Conservation (phyloP, 2,113 vertebrate genomes). For the Callorhinus ursinus region DNA sequence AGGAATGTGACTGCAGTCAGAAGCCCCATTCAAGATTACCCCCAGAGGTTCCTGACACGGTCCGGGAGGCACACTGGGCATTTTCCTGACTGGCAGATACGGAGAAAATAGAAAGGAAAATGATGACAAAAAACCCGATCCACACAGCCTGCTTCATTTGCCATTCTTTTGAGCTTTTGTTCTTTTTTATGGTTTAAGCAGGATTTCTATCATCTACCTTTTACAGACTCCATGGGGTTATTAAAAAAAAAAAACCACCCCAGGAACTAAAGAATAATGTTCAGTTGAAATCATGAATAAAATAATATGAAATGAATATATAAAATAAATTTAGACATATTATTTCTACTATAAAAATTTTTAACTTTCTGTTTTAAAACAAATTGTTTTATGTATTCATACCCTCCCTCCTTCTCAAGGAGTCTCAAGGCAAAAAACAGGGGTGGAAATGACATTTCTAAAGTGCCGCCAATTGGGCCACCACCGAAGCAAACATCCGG, state of each 20-base stretch:
- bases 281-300: neutral
- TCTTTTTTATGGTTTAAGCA: neutral
- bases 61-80: fast-evolving
- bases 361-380: neutral
- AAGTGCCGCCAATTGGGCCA: fast-evolving
- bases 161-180: fast-evolving
- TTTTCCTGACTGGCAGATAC: neutral
- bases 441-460: neutral
- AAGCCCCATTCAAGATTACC: neutral
- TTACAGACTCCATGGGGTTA: too few species aligned
- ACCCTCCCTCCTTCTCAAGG: neutral
- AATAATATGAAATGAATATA: neutral
- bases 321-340: neutral
- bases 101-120: neutral
- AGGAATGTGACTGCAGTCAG: fast-evolving
- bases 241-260: neutral
- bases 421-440: neutral
- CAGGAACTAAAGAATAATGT: neutral
- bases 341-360: neutral
- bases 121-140: neutral
- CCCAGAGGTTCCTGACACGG: neutral
- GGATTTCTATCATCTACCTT: neutral
- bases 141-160: fast-evolving
- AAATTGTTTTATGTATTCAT: neutral
- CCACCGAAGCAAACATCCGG: fast-evolving